Evolutionary conservation across 2,888 invertebrate genomes (phyloP).

Genomic region (Drosophila algonquin): DNA sequence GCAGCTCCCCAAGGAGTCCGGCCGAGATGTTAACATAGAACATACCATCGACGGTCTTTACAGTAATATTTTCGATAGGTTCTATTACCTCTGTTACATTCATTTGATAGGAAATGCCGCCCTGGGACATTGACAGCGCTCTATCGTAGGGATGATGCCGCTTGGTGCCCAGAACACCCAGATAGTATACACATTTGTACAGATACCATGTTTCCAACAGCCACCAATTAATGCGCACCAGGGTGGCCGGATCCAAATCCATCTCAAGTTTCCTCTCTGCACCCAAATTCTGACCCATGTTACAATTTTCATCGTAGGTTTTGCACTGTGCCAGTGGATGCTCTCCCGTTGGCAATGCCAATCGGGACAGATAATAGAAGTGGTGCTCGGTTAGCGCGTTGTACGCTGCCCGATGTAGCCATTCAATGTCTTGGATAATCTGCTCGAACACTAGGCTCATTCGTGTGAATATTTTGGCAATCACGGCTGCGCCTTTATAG

Average conservation of each 20-base stretch:
- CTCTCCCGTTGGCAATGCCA: constrained; percentile 5
- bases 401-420: constrained; percentile 26
- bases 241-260: constrained; percentile 14
- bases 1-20: constrained; percentile 12
- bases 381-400: constrained; percentile 15
- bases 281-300: neutral
- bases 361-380: constrained; percentile 9
- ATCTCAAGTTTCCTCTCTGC: neutral
- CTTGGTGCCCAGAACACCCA: constrained; percentile 36
- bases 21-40: constrained; percentile 6
- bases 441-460: neutral
- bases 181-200: constrained; percentile 24
- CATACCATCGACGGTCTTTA: constrained; percentile 5
- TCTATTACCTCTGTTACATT: constrained; percentile 13
- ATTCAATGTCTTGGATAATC: neutral
- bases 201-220: constrained; percentile 23
- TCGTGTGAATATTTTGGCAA: constrained; percentile 11
- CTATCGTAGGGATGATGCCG: constrained; percentile 15
- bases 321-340: constrained; percentile 36
- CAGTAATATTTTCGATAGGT: neutral
- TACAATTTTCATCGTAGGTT: constrained; percentile 10
- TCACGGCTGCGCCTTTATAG: neutral
- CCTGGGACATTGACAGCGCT: neutral
- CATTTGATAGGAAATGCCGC: constrained; percentile 34
- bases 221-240: constrained; percentile 31